phyloP scores from a whole-genome alignment of 2,888 invertebrate genomes.

The Operophtera brumata region DNA sequence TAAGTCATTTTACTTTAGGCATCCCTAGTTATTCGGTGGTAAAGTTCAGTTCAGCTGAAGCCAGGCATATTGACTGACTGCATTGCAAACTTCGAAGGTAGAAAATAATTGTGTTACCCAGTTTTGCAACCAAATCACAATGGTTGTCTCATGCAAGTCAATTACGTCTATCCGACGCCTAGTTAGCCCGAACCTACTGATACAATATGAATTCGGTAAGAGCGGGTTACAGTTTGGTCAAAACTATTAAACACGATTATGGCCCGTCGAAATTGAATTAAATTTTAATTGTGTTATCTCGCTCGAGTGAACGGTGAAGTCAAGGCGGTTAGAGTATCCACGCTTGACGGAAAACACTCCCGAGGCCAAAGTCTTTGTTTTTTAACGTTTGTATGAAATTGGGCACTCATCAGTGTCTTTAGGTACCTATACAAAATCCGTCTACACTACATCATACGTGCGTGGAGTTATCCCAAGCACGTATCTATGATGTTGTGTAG shows the following conservation, averaged over 20 bases:
- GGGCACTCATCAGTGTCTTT: no score
- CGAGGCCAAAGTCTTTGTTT: no score
- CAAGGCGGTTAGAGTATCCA: constrained; percentile 23
- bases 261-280: constrained; percentile 58
- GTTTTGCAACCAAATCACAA: constrained; percentile 65
- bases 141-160: constrained; percentile 74
- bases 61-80: no score
- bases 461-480: no score
- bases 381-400: no score
- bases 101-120: constrained; percentile 42
- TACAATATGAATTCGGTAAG: constrained; percentile 69
- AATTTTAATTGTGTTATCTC: constrained; percentile 58
- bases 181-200: constrained; percentile 66
- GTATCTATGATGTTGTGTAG: no score
- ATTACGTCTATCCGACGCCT: constrained; percentile 74
- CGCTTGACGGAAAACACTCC: constrained; percentile 1
- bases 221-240: constrained; percentile 58
- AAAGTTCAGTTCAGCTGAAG: constrained; percentile 10
- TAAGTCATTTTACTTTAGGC: no score
- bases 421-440: no score
- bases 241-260: constrained; percentile 67
- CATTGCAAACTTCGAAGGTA: constrained; percentile 30
- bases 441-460: no score
- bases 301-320: constrained; percentile 37
- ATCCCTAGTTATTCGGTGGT: no score